Base-by-base conservation (phyloP, 30 jellyfish, hydroid and myxozoan species). In the Nemopilema nomurai region DNA sequence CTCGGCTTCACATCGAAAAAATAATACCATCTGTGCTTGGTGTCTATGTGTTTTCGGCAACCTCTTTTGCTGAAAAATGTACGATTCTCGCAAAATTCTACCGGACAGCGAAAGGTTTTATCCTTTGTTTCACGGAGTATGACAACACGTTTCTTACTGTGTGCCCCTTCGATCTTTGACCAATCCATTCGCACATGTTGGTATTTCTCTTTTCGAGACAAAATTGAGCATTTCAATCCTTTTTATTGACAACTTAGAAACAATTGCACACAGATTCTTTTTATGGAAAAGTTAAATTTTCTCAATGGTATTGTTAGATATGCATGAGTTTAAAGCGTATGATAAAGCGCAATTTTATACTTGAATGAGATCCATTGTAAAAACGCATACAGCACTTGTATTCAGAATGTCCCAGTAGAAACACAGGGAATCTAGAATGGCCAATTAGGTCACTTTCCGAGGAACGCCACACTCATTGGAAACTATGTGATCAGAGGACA, bases 1-100 rank as follows among this genome's bases (percentile, higher is more conserved):
- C 62, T 18, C 24, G 80, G 80, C 80, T 69, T 69, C 31, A 18
- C 80, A 31, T 69, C 80, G 31, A 69, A 69, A 69, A 18, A 69
- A n/a, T 18, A 69, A 28, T 69, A 69, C 80, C 80, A 69, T 25
- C 80, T 31, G 31, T 69, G 80, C 62, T 69, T 63, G 52, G 51
- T 25, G 31, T 31, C 51, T 31, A 31, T 28, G 52, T 69, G 80
- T 31, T 69, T 69, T 69, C 80, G 27, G 31, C 80, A 69, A 31
- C 49, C 52, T n/a, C 80, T 28, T 28, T 23, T 23, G 24, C 52
- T 69, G 27, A 63, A 19, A n/a, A 25, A 63, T 25, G 30, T 63
- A 25, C 30, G 27, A 19, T 63, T 19, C 73, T 63, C 29, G 73
- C 73, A 63, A 63, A 63, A 41, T 41, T 41, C 57, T 41, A 41